Evolutionary conservation across 64 coral and sea anemone species (phyloP).

Genomic region (Acropora yongei): DNA sequence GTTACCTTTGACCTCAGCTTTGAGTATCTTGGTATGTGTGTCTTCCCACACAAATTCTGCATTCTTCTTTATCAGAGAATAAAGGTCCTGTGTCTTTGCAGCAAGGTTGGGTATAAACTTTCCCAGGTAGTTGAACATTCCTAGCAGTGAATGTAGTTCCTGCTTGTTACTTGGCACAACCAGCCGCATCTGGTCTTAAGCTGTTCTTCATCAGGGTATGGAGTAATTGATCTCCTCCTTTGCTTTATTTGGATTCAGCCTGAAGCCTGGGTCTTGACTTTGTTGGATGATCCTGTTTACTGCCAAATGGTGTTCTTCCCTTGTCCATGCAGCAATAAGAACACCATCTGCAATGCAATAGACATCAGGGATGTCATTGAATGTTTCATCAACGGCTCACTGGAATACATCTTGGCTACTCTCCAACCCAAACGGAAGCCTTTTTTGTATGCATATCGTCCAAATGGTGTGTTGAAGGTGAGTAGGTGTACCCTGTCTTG

Average conservation of each 20-base stretch:
- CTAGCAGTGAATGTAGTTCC: background rate
- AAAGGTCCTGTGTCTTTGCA: background rate
- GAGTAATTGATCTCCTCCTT: background rate
- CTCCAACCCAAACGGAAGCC: background rate
- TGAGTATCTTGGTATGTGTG: background rate
- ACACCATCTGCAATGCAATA: background rate
- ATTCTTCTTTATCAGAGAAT: background rate
- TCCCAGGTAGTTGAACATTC: background rate
- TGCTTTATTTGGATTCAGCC: background rate
- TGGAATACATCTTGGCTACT: background rate
- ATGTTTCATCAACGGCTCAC: background rate
- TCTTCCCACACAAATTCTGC: too few species aligned
- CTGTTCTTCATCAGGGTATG: background rate
- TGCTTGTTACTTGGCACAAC: background rate
- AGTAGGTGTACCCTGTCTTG: background rate
- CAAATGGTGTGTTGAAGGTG: background rate
- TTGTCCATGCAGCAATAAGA: background rate
- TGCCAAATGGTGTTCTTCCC: conserved; percentile 44
- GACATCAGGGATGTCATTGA: background rate
- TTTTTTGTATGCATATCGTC: background rate
- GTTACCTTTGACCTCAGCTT: background rate
- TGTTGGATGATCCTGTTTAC: conserved; percentile 60
- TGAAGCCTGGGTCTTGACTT: conserved; percentile 46
- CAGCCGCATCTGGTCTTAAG: background rate
- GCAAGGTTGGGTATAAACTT: background rate